phyloP scores from a whole-genome alignment of 2,888 invertebrate species.

The Ormyrus thymus region DNA sequence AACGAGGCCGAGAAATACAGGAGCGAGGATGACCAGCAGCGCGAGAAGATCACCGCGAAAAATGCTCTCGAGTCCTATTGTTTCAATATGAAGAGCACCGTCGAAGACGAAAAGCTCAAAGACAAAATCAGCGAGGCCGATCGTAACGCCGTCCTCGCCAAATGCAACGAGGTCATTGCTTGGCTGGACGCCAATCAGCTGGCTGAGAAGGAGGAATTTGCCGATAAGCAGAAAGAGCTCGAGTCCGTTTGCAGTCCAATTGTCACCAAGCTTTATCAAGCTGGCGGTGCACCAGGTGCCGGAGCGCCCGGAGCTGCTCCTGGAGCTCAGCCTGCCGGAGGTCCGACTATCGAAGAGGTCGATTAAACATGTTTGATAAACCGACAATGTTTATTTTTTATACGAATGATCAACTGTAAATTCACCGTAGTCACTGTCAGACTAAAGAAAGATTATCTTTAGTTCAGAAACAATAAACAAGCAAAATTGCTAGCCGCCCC shows the following conservation, averaged over 20 bases:
- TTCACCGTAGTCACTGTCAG: too few relatives aligned
- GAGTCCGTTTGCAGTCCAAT: slow-evolving; percentile 75
- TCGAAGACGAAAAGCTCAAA: slow-evolving; percentile 95
- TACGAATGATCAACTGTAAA: too few relatives aligned
- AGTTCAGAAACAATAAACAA: too few relatives aligned
- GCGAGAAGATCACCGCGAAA: slow-evolving; percentile 77
- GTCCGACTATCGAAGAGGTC: slow-evolving; percentile 92
- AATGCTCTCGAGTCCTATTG: slow-evolving; percentile 77
- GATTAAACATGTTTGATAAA: slow-evolving; percentile 77
- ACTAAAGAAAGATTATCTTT: too few relatives aligned
- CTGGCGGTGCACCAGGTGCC: slow-evolving; percentile 76
- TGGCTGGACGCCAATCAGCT: slow-evolving; percentile 79
- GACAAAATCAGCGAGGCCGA: slow-evolving; percentile 74
- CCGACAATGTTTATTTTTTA: not conserved
- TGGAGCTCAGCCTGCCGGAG: slow-evolving; percentile 64
- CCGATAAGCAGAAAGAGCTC: slow-evolving; percentile 80
- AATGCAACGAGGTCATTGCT: slow-evolving; percentile 77
- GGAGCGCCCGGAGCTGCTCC: slow-evolving; percentile 70
- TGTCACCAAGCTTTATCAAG: slow-evolving; percentile 64
- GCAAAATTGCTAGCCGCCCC: too few relatives aligned
- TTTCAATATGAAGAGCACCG: slow-evolving; percentile 90
- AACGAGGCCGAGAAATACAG: slow-evolving; percentile 75
- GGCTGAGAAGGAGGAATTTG: slow-evolving; percentile 81
- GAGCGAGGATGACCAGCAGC: slow-evolving; percentile 76
- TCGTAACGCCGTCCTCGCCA: slow-evolving; percentile 76